Evolutionary conservation across 2,797 vertebrate species (phyloP), one percentile per base, ranked within the genome.

Genomic region (Acipenser ruthenus): DNA sequence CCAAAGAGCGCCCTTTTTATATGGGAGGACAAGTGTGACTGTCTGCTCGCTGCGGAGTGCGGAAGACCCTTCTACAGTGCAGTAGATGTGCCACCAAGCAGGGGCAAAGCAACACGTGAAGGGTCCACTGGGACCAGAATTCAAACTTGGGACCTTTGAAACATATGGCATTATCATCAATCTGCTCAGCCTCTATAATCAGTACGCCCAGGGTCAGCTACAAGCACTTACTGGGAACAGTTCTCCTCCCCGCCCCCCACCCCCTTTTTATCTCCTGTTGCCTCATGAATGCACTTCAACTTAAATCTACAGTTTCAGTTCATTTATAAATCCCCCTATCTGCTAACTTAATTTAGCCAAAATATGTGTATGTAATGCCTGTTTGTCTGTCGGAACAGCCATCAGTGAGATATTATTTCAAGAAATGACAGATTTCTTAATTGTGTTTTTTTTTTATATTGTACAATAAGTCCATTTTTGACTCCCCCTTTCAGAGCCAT

Each of bases 351-450:
- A 37, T 37, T 37, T 5, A 37, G 4, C 37, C 37, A 4, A 37
- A 37, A 37, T 37, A 37, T 1, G 4, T 37, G 37, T 37, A 37
- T 37, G 37, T 37, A 37, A 37, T 5, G 18, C 18, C 18, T 18
- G 2, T 18, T 18, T 18, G 18, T 18, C 18, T 18, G 37, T 37
- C 12, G 89, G 93, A 98, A 97, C 95, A 97, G 94, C 97, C 96
- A 93, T 90, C 93, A 93, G 88, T 94, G 94, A 95, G 97, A 96
- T 95, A 94, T 88, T 97, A 93, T 96, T 95, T 94, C 23, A 23
- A 23, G 23, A 37, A 37, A 94, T 95, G 96, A 94, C 95, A 93
- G 92, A 94, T 95, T 95, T 95, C 77, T 78, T 80, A 76, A 83
- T 78, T 79, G 82, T 79, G 78, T 76, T 75, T 80, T 6, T 60